Percentiles rank a stretch among this genome's conserved stretches.
These are phyloP conservation scores for Semnornis frantzii DNA, from an alignment of 2,113 vertebrate genomes.

Conservation along the genomic window DNA sequence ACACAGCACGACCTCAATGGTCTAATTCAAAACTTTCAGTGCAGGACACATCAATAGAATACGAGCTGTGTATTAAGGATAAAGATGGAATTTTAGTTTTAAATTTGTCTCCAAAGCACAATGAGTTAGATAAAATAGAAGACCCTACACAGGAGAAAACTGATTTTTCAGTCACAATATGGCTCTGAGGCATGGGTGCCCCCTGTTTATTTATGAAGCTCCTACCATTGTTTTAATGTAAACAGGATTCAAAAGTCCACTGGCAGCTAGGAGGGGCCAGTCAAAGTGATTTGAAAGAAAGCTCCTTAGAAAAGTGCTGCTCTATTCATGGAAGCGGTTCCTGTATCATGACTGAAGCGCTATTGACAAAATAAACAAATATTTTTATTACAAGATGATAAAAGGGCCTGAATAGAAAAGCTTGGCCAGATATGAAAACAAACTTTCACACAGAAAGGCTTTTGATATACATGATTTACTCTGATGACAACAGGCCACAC, in stretches of 20 bases:
- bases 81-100: conserved; percentile 7
- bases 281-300: conserved; percentile 72
- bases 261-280: conserved; percentile 72
- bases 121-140: conserved; percentile 37
- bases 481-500: conserved; percentile 72
- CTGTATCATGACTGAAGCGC: conserved; percentile 71
- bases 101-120: conserved; percentile 8
- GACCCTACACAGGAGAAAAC: conserved; percentile 29
- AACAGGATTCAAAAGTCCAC: conserved; percentile 73
- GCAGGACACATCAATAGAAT: not conserved
- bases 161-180: conserved; percentile 38
- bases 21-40: conserved; percentile 42
- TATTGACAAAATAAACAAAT: conserved; percentile 81
- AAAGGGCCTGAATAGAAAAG: conserved; percentile 74
- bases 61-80: conserved; percentile 31
- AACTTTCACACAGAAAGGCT: conserved; percentile 78
- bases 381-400: conserved; percentile 82
- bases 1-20: conserved; percentile 18
- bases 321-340: conserved; percentile 74
- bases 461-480: conserved; percentile 80
- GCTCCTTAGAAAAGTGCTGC: conserved; percentile 70
- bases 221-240: conserved; percentile 79
- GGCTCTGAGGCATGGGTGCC: conserved; percentile 37
- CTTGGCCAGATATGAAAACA: conserved; percentile 80
- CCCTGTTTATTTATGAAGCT: conserved; percentile 75